Conservation (phyloP, 1,140 invertebrate genomes). For the Vanessa tameamea region DNA sequence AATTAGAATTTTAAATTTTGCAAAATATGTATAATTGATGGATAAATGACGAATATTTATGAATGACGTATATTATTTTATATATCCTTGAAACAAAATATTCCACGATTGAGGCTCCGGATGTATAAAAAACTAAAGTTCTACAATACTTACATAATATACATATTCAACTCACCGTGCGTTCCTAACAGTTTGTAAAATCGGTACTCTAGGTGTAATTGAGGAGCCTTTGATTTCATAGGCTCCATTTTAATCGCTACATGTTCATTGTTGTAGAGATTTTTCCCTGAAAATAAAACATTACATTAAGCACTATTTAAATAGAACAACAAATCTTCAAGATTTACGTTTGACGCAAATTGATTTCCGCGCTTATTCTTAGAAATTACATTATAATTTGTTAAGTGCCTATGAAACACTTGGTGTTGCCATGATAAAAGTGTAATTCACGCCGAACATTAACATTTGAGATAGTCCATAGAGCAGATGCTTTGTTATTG, state of each 20-base stretch:
- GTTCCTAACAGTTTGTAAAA: slow-evolving; percentile 99
- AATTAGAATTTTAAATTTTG: too few relatives aligned
- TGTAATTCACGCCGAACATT: slow-evolving; percentile 23
- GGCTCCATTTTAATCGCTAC: slow-evolving; percentile 99
- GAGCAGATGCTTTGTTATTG: slow-evolving; percentile 40
- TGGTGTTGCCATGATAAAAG: slow-evolving; percentile 36
- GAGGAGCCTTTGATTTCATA: slow-evolving; percentile 99
- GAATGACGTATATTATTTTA: too few relatives aligned
- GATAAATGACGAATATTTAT: too few relatives aligned
- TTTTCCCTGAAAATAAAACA: slow-evolving; percentile 89
- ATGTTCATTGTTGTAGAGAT: slow-evolving; percentile 99
- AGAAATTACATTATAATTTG: slow-evolving; percentile 34
- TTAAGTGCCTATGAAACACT: slow-evolving; percentile 30
- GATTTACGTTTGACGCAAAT: slow-evolving; percentile 28
- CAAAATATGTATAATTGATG: too few relatives aligned
- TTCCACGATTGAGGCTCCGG: too few relatives aligned
- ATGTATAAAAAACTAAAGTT: too few relatives aligned
- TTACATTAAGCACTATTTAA: neutral
- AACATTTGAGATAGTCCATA: slow-evolving; percentile 36
- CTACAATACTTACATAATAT: neutral
- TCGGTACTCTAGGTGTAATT: slow-evolving; percentile 99
- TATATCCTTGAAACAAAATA: too few relatives aligned
- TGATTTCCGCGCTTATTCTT: slow-evolving; percentile 18
- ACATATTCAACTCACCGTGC: slow-evolving; percentile 85
- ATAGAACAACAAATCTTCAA: slow-evolving; percentile 25